Base-by-base conservation (phyloP, 1,140 invertebrate species). In the Ceratoteleas bidentatus region DNA sequence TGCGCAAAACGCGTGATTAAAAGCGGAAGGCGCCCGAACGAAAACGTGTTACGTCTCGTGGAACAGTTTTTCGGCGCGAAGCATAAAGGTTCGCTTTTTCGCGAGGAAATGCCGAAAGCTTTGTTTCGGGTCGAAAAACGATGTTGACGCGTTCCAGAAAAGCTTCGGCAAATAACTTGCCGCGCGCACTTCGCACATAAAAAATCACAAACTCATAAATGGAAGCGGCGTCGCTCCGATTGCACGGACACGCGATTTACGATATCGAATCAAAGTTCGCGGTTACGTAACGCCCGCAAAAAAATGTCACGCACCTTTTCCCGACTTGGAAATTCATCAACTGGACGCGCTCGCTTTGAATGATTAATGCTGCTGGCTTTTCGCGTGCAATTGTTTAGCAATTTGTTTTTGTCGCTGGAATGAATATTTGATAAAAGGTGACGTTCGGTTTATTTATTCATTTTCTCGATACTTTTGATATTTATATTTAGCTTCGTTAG, bases 221-320 rank as follows among this genome's bases (percentile, higher is more conserved):
- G 68, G 49, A 66, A 65, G 33, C 45, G 43, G 38, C 68, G 53
- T 45, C 50, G 58, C 49, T 47, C 13, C 68, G 54, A 43, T 56
- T 72, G 38, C 74, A 38, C 57, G 24, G 74, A 69, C 15, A 50
- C 43, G 38, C 40, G 58, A 58, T 75, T 75, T 75, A 75, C 61
- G 61, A 53, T 66, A 75, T 75, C 61, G 61, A 58, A 65, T 75
- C 61, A 58, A 75, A 75, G 52, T 74, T 75, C 58, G 61, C 38
- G 54, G 45, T 65, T 50, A 50, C 50, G 61, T 58, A 56, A 54
- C 69, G 40, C 40, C 7, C 33, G n/a, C 6, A 36, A 52, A 52
- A 24, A 70, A 61, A 70, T 47, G 40, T 61, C 32, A 6, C 47
- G 14, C 57, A 36, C 34, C 34, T 38, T 62, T 45, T 54, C 24